A percentile compares a stretch with the other conserved stretches of the same genome.
These are phyloP conservation scores for Carpatolechia fugitivella DNA, from an alignment of 2,888 invertebrate species.

Conservation along the genomic window DNA sequence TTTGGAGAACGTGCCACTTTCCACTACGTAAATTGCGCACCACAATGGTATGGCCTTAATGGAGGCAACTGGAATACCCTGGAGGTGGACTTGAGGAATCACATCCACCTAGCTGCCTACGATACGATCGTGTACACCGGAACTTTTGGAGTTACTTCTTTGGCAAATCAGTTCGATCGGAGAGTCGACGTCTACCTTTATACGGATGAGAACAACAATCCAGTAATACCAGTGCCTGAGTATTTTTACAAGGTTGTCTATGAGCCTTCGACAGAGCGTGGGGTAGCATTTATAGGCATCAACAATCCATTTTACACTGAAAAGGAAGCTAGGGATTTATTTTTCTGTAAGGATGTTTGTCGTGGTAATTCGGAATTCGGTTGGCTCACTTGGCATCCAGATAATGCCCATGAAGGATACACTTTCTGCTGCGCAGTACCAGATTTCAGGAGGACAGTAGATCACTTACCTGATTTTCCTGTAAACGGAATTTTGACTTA, in stretches of 20 bases:
- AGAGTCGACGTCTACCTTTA: slow-evolving; percentile 59
- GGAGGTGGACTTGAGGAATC: slow-evolving; percentile 66
- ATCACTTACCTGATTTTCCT: slow-evolving; percentile 73
- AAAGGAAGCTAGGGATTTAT: slow-evolving; percentile 44
- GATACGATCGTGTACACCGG: slow-evolving; percentile 80
- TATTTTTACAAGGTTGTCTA: slow-evolving; percentile 78
- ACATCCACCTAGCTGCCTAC: slow-evolving; percentile 49
- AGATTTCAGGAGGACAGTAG: slow-evolving; percentile 71
- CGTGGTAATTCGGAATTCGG: slow-evolving; percentile 66
- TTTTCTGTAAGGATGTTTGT: slow-evolving; percentile 73
- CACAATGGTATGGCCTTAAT: slow-evolving; percentile 84
- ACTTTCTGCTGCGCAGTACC: slow-evolving; percentile 80
- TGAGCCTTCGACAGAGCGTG: slow-evolving; percentile 64
- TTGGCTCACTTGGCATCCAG: slow-evolving; percentile 80
- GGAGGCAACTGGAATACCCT: slow-evolving; percentile 80
- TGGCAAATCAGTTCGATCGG: slow-evolving; percentile 59
- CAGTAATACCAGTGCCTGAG: slow-evolving; percentile 64
- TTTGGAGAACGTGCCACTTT: slow-evolving; percentile 81
- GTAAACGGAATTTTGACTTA: slow-evolving; percentile 56
- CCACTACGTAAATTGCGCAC: slow-evolving; percentile 83
- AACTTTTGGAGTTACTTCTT: slow-evolving; percentile 75
- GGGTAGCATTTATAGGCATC: slow-evolving; percentile 79
- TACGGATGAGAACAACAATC: slow-evolving; percentile 56
- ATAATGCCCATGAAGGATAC: slow-evolving; percentile 70
- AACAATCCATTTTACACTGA: slow-evolving; percentile 79